Conservation (phyloP, 2,113 vertebrate genomes). For the Oreochromis spilurus region DNA sequence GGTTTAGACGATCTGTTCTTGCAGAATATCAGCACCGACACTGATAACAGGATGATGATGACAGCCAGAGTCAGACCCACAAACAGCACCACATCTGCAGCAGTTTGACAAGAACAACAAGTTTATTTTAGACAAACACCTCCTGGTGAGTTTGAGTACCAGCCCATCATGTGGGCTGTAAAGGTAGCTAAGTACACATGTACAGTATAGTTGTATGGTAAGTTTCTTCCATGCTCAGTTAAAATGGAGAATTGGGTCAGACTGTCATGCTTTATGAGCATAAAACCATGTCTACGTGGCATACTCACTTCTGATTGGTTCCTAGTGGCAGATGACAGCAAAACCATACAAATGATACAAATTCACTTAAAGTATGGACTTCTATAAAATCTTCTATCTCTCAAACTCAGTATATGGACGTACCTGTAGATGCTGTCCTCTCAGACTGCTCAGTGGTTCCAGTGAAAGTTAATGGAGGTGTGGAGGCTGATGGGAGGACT, state of each 20-base stretch:
- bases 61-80: background rate
- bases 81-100: background rate
- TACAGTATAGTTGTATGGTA: background rate
- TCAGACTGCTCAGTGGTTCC: background rate
- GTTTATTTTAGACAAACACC: background rate
- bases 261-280: background rate
- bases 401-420: rapidly evolving
- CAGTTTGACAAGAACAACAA: background rate
- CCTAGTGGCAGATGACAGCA: background rate
- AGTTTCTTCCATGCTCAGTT: background rate
- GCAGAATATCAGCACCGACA: background rate
- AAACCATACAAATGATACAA: background rate
- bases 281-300: background rate
- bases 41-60: background rate
- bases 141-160: background rate
- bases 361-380: background rate
- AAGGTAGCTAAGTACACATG: background rate
- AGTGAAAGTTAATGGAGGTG: rapidly evolving
- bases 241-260: background rate
- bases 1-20: background rate
- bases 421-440: background rate
- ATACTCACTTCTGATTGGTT: rapidly evolving
- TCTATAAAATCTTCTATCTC: rapidly evolving
- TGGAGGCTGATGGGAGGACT: rapidly evolving
- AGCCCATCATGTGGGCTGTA: background rate